Evolutionary conservation across 2,888 invertebrate species (phyloP), one percentile per base, ranked within the genome.

Genomic region (Cantharis lateralis): DNA sequence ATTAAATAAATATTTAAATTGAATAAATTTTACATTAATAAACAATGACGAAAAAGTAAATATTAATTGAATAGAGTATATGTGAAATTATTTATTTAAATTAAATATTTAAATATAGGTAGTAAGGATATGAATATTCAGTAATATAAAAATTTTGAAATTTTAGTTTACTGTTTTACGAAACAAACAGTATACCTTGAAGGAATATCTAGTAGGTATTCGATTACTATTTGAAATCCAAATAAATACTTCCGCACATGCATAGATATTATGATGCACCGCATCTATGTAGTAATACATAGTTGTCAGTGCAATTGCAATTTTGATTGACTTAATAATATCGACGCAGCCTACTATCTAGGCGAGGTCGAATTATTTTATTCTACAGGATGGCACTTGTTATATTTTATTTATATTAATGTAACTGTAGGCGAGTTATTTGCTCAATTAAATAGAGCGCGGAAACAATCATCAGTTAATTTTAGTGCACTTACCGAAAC

Each of bases 351-450:
- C 76, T 76, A 76, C 76, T 71, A 76, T 78, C 71, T 74, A 83
- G 82, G 82, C 85, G 85, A 85, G 85, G 86, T 85, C 85, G 84
- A 84, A 84, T 84, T 84, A 85, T 85, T 84, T 85, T 83, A 84
- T 85, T 83, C 83, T 83, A 85, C 87, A 87, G 87, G 86, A 87
- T 86, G 86, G 85, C 83, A 85, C 86, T 85, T 85, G 86, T 86
- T 87, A 86, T 86, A 86, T 87, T 87, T 87, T 88, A 87, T 87
- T 88, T 87, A 87, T 87, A 87, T 87, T 88, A 88, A 87, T 87
- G 86, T 84, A 86, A 85, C 75, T 82, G 87, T 88, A 87, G 87
- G 88, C 88, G 87, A 87, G 87, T 87, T 87, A 87, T 86, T 87
- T 86, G 85, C 83, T 85, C 87, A 87, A 87, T 87, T 87, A 86